Percentiles rank a stretch among this genome's conserved stretches.
Conservation (phyloP, 2,888 invertebrate genomes). For the Sinopyrophorus schimmeli region DNA sequence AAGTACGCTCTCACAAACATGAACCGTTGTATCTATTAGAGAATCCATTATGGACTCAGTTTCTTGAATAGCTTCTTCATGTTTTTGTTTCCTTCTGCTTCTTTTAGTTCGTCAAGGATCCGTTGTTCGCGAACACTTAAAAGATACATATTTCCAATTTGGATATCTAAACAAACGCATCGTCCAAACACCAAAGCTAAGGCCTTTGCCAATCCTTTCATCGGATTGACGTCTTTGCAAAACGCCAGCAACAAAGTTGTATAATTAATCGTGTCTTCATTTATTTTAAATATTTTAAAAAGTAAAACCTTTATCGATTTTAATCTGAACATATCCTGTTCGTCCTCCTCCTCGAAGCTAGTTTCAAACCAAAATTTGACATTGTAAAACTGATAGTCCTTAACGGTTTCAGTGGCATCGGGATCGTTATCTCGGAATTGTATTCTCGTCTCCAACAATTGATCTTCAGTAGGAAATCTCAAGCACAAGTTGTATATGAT, state of each 20-base stretch:
- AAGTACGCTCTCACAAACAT: slow-evolving; percentile 43
- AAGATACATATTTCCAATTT: slow-evolving; percentile 59
- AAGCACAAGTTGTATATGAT: slow-evolving; percentile 63
- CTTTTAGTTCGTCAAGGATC: slow-evolving; percentile 33
- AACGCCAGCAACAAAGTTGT: slow-evolving; percentile 65
- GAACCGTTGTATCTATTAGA: slow-evolving; percentile 42
- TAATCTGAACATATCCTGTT: slow-evolving; percentile 23
- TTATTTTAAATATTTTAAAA: slow-evolving; percentile 60
- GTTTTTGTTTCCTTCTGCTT: slow-evolving; percentile 21
- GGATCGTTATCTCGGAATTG: slow-evolving; percentile 58
- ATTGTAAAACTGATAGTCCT: slow-evolving; percentile 47
- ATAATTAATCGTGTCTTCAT: slow-evolving; percentile 61
- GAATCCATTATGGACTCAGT: slow-evolving; percentile 38
- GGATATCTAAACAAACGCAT: slow-evolving; percentile 56
- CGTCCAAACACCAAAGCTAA: slow-evolving; percentile 62
- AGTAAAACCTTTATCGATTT: slow-evolving; percentile 60
- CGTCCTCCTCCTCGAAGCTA: slow-evolving; percentile 29
- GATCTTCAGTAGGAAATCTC: slow-evolving; percentile 59
- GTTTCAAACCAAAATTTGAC: slow-evolving; percentile 55
- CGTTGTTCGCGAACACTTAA: slow-evolving; percentile 36
- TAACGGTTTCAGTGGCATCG: slow-evolving; percentile 48
- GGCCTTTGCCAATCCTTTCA: slow-evolving; percentile 62
- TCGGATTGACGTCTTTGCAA: slow-evolving; percentile 62
- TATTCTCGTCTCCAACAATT: slow-evolving; percentile 59
- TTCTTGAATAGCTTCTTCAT: slow-evolving; percentile 32